Base-by-base conservation (phyloP, 2,888 invertebrate genomes). In the Alsophila aescularia region DNA sequence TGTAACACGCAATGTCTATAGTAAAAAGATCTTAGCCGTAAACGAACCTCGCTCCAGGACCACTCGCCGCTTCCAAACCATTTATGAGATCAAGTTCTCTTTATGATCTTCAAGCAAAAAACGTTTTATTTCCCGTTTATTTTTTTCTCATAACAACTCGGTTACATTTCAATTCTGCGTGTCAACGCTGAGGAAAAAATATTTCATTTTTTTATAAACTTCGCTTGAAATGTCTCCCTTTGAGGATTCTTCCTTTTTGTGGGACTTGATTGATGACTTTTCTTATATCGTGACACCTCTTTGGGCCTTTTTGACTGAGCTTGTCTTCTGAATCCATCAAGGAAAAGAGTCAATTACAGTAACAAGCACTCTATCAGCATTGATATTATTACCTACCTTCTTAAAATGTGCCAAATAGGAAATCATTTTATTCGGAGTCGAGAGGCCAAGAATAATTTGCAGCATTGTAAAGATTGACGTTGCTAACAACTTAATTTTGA, bases 191-290 rank as follows among this genome's bases (percentile, higher is more conserved):
- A 62, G 57, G 66, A 69, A 73, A 73, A 75, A 73, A 70, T 70
- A 72, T 70, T 70, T 66, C 58, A 67, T 78, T 83, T 77, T n/a
- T 80, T 80, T 78, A 73, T 69, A 73, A 79, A 79, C 62, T 69
- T 72, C 72, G 68, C 72, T 68, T 66, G 74, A 77, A 73, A 77
- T 78, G 73, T 74, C 77, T 72, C 79, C 70, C 72, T 71, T 69
- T 66, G 78, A 72, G 79, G 72, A 75, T 78, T 81, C 74, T 68
- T 78, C 70, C 75, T 83, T 85, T 83, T 81, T 81, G 75, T 77
- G 67, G 61, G 73, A 54, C 75, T 77, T 88, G 87, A 89, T 87
- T 86, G 85, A 88, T 89, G 85, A 81, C 70, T 80, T 83, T 81
- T 79, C 81, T 79, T 77, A 76, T 72, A 74, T 63, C 67, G 77